Evolutionary conservation across 2,888 invertebrate species (phyloP).

Genomic region (Hirudinaria manillensis): DNA sequence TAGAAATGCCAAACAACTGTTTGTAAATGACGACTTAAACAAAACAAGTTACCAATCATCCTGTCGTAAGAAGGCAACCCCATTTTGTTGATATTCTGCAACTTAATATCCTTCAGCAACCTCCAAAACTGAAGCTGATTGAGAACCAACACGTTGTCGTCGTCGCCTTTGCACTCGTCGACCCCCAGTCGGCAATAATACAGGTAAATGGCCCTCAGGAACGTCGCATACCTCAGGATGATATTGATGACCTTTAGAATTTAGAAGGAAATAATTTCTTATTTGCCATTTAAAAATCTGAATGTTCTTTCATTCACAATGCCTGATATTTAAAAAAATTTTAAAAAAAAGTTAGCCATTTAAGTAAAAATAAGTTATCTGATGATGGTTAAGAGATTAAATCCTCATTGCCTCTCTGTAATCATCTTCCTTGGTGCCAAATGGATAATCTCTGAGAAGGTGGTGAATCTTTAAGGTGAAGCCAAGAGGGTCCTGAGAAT

Average conservation of each 20-base stretch:
- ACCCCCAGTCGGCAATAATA: slow-evolving; percentile 52
- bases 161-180: slow-evolving; percentile 46
- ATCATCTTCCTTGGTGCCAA: neutral
- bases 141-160: slow-evolving; percentile 54
- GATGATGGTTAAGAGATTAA: neutral
- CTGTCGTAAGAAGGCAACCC: slow-evolving; percentile 50
- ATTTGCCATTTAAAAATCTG: neutral
- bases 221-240: slow-evolving; percentile 50
- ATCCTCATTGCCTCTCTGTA: neutral
- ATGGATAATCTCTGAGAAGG: no score
- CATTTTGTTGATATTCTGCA: slow-evolving; percentile 45
- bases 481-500: neutral
- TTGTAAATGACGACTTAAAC: no score
- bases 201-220: slow-evolving; percentile 49
- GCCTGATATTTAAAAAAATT: no score
- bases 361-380: no score
- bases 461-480: neutral
- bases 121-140: slow-evolving; percentile 54
- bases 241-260: slow-evolving; percentile 48
- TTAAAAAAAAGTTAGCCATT: no score
- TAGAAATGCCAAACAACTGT: no score
- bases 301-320: no score
- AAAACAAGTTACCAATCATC: slow-evolving; percentile 22
- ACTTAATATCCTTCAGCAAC: slow-evolving; percentile 51
- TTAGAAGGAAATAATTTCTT: neutral